Evolutionary conservation across 2,797 vertebrate species (phyloP).

Genomic region (Falco concolor): DNA sequence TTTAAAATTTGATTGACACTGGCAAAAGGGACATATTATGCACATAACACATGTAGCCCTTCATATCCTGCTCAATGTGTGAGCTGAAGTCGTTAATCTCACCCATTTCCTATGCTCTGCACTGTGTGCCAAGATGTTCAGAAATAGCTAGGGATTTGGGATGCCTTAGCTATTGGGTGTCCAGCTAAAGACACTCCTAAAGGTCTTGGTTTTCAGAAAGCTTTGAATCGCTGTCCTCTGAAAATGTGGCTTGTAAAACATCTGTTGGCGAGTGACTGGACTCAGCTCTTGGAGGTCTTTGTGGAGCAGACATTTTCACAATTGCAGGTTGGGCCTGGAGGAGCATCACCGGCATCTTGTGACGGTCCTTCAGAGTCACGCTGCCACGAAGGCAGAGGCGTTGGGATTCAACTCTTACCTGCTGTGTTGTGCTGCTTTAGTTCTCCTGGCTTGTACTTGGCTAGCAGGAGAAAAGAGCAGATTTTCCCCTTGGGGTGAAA

Average conservation of each 20-base stretch:
- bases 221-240: background rate
- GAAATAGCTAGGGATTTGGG: slow-evolving; percentile 38
- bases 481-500: background rate
- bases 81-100: slow-evolving; percentile 43
- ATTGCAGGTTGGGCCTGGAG: background rate
- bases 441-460: background rate
- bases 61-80: slow-evolving; percentile 14
- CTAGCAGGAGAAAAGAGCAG: background rate
- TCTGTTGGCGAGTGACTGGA: background rate
- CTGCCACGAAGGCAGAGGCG: fast-evolving
- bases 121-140: slow-evolving; percentile 36
- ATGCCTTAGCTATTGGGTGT: slow-evolving; percentile 41
- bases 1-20: slow-evolving; percentile 43
- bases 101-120: slow-evolving; percentile 31
- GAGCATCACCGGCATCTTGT: background rate
- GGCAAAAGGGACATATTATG: slow-evolving; percentile 32
- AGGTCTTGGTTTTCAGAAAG: slow-evolving; percentile 37
- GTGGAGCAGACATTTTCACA: background rate
- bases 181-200: slow-evolving; percentile 11
- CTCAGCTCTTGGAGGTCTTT: background rate
- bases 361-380: background rate
- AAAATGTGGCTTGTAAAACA: background rate
- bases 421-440: background rate
- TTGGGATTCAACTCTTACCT: background rate
- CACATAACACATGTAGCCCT: background rate